Percentiles rank a stretch among this genome's conserved stretches.
phyloP scores from a whole-genome alignment of 2,113 vertebrate genomes.

The Lanius collurio region DNA sequence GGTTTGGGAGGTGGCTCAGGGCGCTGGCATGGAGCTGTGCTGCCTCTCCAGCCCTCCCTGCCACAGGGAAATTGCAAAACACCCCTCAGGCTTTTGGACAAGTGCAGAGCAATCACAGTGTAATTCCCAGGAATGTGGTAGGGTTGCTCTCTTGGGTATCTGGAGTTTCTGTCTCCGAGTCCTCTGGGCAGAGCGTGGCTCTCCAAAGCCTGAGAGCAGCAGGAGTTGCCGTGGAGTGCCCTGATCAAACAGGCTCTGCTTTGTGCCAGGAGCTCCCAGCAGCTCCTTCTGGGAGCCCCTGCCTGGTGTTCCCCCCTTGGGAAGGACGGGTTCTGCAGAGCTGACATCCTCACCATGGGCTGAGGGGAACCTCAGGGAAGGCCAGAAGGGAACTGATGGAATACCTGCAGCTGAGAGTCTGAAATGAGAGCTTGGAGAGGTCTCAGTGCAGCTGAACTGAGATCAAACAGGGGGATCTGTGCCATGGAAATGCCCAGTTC shows the following conservation, averaged over 20 bases:
- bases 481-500: background rate
- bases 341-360: background rate
- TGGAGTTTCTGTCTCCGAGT: background rate
- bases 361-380: background rate
- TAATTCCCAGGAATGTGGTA: background rate
- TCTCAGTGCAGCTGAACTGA: background rate
- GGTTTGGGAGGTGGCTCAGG: background rate
- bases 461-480: background rate
- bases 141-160: background rate
- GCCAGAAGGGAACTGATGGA: background rate
- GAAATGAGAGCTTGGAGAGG: background rate
- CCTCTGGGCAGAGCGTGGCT: background rate
- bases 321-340: background rate
- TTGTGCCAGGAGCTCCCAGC: rapidly evolving
- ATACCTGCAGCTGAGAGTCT: background rate
- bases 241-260: background rate
- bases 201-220: background rate
- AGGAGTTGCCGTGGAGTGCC: background rate
- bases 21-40: background rate
- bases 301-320: too few species aligned
- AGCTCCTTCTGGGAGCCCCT: background rate
- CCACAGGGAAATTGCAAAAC: background rate
- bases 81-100: background rate
- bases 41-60: background rate
- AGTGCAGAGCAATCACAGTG: background rate